Base-by-base conservation (phyloP, 2,888 invertebrate genomes). In the Ephialtes manifestator region DNA sequence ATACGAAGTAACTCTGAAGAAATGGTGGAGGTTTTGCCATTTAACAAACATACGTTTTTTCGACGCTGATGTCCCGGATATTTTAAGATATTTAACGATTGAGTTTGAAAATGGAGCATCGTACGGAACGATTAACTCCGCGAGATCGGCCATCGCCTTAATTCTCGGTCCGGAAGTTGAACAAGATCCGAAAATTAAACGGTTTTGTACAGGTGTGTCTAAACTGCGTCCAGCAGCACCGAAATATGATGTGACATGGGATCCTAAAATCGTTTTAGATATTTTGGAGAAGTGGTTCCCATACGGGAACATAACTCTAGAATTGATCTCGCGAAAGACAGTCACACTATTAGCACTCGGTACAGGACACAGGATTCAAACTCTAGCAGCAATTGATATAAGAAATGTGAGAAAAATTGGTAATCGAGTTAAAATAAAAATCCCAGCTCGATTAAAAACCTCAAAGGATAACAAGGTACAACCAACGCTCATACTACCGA, bases 201-300 rank as follows among this genome's bases (percentile, higher is more conserved):
- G 88, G 8, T 88, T 89, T 78, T 83, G 84, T 55, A 89, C 83
- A 77, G 87, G 87, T 4, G 80, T 86, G 28, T 85, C 83, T 18
- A 89, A 87, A 28, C 48, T 80, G 39, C 81, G 86, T 71, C 87
- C 87, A 35, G 28, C 86, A 8, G 39, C 63, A 18, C 86, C 87
- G 28, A 87, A 87, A 86, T 90, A 88, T 76, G 78, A 85, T 5
- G 28, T 31, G 20, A 88, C 87, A 20, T 89, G 87, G 89, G 85
- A 89, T 74, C 88, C 89, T 5, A 79, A 71, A 63, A 78, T 84
- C 2, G 87, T 89, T 24, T 78, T 90, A 28, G 81, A 88, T 53
- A 85, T 79, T 83, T n/a, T 89, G 48, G 55, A 28, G 10, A 71
- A 46, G 31, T 83, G 80, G 74, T 77, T 67, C 10, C 65, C 76